phyloP scores from a whole-genome alignment of 2,888 invertebrate genomes.

The Idaea biselata region DNA sequence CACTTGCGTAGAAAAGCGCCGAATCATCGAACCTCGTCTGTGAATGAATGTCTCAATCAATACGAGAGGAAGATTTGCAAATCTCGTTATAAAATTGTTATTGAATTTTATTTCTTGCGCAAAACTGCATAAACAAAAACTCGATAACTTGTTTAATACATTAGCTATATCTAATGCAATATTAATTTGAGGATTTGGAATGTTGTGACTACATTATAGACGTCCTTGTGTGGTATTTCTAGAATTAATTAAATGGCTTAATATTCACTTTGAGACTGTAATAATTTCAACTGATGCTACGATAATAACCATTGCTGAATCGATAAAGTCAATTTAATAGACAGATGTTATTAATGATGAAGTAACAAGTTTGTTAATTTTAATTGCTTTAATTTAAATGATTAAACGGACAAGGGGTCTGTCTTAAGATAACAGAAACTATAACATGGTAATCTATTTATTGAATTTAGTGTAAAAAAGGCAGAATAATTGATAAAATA shows the following conservation, averaged over 20 bases:
- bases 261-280: not conserved
- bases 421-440: too few relatives aligned
- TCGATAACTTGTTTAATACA: slow-evolving; percentile 18
- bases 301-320: not conserved
- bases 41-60: slow-evolving; percentile 29
- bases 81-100: not conserved
- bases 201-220: slow-evolving; percentile 12
- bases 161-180: slow-evolving; percentile 13
- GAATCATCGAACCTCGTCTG: slow-evolving; percentile 95
- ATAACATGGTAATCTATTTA: too few relatives aligned
- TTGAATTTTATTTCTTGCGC: slow-evolving; percentile 16
- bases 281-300: not conserved
- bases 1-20: slow-evolving; percentile 95
- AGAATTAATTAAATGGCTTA: slow-evolving; percentile 8
- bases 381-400: not conserved
- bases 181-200: slow-evolving; percentile 21
- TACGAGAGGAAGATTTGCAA: not conserved
- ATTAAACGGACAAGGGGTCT: too few relatives aligned
- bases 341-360: not conserved
- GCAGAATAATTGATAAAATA: not conserved
- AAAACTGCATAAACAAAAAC: slow-evolving; percentile 21
- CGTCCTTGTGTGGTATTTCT: slow-evolving; percentile 17
- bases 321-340: not conserved
- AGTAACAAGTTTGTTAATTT: not conserved
- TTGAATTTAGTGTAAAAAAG: too few relatives aligned